Percentiles rank a stretch among this genome's conserved stretches.
Evolutionary conservation across 2,888 invertebrate species (phyloP).

Genomic region (Polyploca ridens): DNA sequence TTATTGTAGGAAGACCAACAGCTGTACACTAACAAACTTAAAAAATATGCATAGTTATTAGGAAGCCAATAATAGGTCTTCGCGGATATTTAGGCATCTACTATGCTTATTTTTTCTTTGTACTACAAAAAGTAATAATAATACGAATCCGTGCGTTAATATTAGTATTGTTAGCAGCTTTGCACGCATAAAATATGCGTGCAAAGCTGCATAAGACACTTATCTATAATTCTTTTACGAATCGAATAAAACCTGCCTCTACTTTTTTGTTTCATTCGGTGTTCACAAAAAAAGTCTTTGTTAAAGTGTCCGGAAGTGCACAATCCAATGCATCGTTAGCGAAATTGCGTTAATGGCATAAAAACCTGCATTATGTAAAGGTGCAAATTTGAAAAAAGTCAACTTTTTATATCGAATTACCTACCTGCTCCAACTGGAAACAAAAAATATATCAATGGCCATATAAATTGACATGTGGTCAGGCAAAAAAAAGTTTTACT

Average conservation of each 20-base stretch:
- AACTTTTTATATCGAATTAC: constrained; percentile 32
- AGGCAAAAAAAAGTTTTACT: constrained; percentile 55
- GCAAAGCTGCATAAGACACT: not conserved
- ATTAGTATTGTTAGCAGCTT: not conserved
- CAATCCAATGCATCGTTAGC: constrained; percentile 71
- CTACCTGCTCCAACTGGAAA: constrained; percentile 39
- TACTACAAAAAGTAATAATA: not conserved
- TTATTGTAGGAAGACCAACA: too few species aligned
- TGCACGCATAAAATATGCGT: not conserved
- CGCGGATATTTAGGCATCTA: too few species aligned
- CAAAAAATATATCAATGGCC: constrained; percentile 59
- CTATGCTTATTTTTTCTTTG: not conserved
- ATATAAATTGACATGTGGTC: constrained; percentile 67
- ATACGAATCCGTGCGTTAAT: not conserved
- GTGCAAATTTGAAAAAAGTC: constrained; percentile 70
- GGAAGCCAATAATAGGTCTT: too few species aligned
- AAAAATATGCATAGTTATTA: too few species aligned
- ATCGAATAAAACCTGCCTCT: constrained; percentile 3
- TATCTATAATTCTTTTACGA: constrained; percentile 2
- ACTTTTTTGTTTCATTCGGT: not conserved
- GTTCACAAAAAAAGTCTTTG: constrained; percentile 25
- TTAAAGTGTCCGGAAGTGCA: constrained; percentile 61
- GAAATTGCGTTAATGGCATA: constrained; percentile 66
- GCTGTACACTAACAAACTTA: too few species aligned
- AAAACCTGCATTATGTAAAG: constrained; percentile 65